Base-by-base conservation (phyloP, 1,140 invertebrate species). In the Mylabris phalerata region DNA sequence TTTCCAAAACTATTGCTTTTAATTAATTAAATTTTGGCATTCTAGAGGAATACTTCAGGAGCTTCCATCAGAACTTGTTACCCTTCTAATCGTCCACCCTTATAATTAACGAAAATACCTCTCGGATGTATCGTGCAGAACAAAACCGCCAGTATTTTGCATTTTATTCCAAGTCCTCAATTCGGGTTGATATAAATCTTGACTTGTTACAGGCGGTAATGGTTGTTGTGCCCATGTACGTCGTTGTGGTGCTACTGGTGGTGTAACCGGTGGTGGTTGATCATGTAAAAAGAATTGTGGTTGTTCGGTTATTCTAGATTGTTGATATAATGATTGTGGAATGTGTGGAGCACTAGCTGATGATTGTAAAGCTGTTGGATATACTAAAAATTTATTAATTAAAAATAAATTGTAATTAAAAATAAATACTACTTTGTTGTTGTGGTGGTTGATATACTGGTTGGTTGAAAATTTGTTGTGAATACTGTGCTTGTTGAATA, bases 201-300 rank as follows among this genome's bases (percentile, higher is more conserved):
- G 75, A 58, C 56, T 26, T 48, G 73, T 72, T 78, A 63, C 75
- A 64, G 72, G 69, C 56, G 79, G 76, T 72, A 80, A 79, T 27
- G 82, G 78, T 65, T 86, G 83, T 42, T 42, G 41, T 42, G 41
- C 41, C 41, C 41, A 42, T 42, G 41, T 42, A 42, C 41, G 41
- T 10, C 41, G 78, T 71, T 85, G 84, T 48, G 84, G 76, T 63
- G 77, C 71, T 51, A 70, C 79, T 58, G 81, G 79, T 48, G 79
- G 80, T 63, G 72, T 71, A 3, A 68, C 71, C 43, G 77, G 73
- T 6, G 69, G 69, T 49, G 60, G 48, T 13, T 63, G 80, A 68
- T 88, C 86, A 69, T 90, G 87, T 61, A 89, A 75, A 74, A 87
- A 90, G 75, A 90, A 90, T 67, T 88, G 86, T 64, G 75, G 77